Base-by-base conservation (phyloP, 2,888 invertebrate genomes). In the Campoplex capitator region DNA sequence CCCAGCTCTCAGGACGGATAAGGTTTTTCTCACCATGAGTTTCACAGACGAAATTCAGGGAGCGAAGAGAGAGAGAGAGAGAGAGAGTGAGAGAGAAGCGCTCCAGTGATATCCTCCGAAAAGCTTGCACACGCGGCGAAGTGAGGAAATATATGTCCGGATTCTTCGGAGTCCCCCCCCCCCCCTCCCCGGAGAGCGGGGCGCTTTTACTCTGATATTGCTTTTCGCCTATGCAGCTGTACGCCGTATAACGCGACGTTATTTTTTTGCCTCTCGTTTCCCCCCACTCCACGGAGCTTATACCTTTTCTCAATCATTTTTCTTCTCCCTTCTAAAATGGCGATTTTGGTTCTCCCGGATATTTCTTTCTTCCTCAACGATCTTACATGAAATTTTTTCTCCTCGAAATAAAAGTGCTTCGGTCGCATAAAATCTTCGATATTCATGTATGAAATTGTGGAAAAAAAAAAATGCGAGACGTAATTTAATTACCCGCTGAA, bases 201-300 rank as follows among this genome's bases (percentile, higher is more conserved):
- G 70, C 58, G 82, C 82, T 75, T 68, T 83, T 76, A 76, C 68
- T 75, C 76, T 74, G 86, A 87, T 87, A 87, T 87, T 87, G 86
- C 86, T 84, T 87, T 83, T 77, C 86, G 84, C 78, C 84, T 87
- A 84, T 82, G 86, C 81, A 80, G 78, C 78, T 74, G 28, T 82
- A 76, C 83, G 73, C 32, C 81, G 45, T 81, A 81, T 78, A 77
- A 84, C 84, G 68, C 71, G 48, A 23, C 54, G 38, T 35, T n/a
- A 70, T 28, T 35, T 73, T 71, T 80, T 74, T 48, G 3, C 48
- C 18, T 58, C 18, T 75, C 73, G 38, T 51, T 68, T 54, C 23
- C 23, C 23, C 23, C 23, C 23, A 0, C 23, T 23, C 23, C 23
- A 42, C 67, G 56, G 68, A 70, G 82, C 82, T 83, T 76, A 83